Evolutionary conservation across 2,888 invertebrate species (phyloP).

Genomic region (Muschampia plurimacula): DNA sequence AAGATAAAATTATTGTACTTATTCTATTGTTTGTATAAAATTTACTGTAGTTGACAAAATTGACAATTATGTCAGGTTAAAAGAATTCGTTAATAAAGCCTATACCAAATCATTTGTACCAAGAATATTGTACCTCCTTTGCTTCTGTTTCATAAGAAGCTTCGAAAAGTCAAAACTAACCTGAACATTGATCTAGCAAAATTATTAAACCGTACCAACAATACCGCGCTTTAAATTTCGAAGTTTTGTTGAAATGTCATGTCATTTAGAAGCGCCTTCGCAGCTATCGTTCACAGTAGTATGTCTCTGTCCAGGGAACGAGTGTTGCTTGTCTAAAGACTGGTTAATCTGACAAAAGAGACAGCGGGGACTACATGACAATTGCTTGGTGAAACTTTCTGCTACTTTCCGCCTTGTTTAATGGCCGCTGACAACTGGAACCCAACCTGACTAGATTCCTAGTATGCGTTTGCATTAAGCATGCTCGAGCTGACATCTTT

Average conservation of each 20-base stretch:
- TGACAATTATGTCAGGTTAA: too few relatives aligned
- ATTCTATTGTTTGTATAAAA: too few relatives aligned
- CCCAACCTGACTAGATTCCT: slow-evolving; percentile 23
- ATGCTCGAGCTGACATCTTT: slow-evolving; percentile 5
- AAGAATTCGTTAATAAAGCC: too few relatives aligned
- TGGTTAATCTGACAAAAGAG: slow-evolving; percentile 34
- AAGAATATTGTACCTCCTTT: too few relatives aligned
- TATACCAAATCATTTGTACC: too few relatives aligned
- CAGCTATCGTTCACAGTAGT: slow-evolving; percentile 1
- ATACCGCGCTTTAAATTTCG: background rate
- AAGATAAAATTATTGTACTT: too few relatives aligned
- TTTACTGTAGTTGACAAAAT: too few relatives aligned
- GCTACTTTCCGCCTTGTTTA: slow-evolving; percentile 29
- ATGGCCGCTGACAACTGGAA: slow-evolving; percentile 20
- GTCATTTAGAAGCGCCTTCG: slow-evolving; percentile 9
- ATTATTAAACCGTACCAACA: background rate
- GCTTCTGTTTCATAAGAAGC: too few relatives aligned
- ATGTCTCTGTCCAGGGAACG: slow-evolving; percentile 19
- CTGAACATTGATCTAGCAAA: background rate
- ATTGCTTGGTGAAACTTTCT: slow-evolving; percentile 30
- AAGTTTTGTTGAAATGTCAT: slow-evolving; percentile 18
- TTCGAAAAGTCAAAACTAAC: too few relatives aligned
- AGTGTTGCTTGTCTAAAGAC: slow-evolving; percentile 16
- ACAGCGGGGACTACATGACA: slow-evolving; percentile 31
- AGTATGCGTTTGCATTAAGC: slow-evolving; percentile 3